Percentiles rank a stretch among this genome's conserved stretches.
phyloP scores from a whole-genome alignment of 2,113 vertebrate species.

The Bufo gargarizans region DNA sequence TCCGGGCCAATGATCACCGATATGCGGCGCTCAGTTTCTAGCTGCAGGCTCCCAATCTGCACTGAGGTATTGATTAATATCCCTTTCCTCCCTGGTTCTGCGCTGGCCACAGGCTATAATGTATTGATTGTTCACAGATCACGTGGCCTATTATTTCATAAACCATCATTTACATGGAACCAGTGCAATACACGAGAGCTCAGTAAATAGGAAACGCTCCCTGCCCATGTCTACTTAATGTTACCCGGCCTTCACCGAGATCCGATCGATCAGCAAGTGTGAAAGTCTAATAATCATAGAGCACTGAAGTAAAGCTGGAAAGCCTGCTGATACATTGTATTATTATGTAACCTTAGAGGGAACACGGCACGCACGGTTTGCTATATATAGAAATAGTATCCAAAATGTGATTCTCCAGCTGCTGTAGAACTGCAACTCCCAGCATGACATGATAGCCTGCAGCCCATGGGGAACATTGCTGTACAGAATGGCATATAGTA shows the following conservation, averaged over 20 bases:
- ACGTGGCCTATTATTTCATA: not conserved
- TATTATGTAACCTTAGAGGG: not conserved
- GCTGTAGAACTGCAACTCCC: not conserved
- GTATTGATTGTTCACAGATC: not conserved
- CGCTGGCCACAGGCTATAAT: not conserved
- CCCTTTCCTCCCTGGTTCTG: not conserved
- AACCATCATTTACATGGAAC: not conserved
- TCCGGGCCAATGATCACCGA: not conserved
- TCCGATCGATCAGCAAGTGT: not conserved
- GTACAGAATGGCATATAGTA: not conserved
- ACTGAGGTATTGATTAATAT: not conserved
- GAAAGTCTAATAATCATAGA: not conserved
- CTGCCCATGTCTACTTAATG: not conserved
- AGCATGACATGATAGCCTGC: not conserved
- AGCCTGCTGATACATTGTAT: not conserved
- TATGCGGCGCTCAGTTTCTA: not conserved
- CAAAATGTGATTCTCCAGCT: not conserved
- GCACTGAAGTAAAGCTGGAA: not conserved
- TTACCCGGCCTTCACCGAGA: not conserved
- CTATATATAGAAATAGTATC: too few species aligned
- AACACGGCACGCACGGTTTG: not conserved
- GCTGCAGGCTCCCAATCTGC: not conserved
- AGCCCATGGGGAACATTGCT: not conserved
- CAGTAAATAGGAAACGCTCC: not conserved
- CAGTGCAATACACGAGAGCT: not conserved